These are phyloP conservation scores for Dicycla oo DNA, from an alignment of 2,888 invertebrate species.

Conservation along the genomic window DNA sequence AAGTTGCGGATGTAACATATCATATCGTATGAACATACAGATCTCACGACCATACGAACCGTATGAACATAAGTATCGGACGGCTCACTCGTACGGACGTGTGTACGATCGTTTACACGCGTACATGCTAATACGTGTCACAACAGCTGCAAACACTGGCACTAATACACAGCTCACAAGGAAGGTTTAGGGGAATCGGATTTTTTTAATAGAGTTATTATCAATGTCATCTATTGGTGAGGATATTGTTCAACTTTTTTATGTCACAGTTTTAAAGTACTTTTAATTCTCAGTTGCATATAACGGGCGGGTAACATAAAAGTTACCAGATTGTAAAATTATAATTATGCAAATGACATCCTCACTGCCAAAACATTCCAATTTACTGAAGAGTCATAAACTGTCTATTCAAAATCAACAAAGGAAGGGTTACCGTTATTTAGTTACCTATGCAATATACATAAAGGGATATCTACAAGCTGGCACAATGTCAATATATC, in stretches of 20 bases:
- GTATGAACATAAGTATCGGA: slow-evolving; percentile 11
- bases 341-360: not conserved
- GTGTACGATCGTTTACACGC: slow-evolving; percentile 29
- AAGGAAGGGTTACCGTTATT: slow-evolving; percentile 7
- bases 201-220: not conserved
- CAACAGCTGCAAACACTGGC: slow-evolving; percentile 24
- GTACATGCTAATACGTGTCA: slow-evolving; percentile 43
- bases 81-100: slow-evolving; percentile 13
- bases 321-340: not conserved
- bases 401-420: slow-evolving; percentile 10
- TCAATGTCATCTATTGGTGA: not conserved
- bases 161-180: slow-evolving; percentile 24
- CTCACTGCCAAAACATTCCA: not conserved
- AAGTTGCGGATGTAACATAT: slow-evolving; percentile 41
- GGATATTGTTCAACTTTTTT: not conserved
- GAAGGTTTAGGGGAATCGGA: not conserved
- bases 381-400: not conserved
- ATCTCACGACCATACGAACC: not conserved
- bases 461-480: slow-evolving; percentile 14
- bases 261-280: not conserved
- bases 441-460: not conserved
- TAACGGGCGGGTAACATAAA: not conserved
- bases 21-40: slow-evolving; percentile 31
- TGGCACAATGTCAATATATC: slow-evolving; percentile 30
- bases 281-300: not conserved